Evolutionary conservation across 2,113 vertebrate genomes (phyloP).

Genomic region (Toxotes chatareus): DNA sequence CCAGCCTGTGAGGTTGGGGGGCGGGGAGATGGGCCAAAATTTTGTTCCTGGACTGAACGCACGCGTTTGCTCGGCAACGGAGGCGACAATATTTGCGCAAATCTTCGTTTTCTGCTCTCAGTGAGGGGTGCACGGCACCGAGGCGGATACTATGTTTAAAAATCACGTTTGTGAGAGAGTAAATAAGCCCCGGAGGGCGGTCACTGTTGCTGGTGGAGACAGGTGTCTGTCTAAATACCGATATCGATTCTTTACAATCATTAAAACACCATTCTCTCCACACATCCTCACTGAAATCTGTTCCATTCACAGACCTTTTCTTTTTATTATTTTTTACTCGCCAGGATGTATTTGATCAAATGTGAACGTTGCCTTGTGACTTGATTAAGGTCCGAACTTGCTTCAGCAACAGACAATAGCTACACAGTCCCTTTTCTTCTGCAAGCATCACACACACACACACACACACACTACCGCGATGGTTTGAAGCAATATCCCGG

Average conservation of each 20-base stretch:
- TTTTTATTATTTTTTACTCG: background rate
- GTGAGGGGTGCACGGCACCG: background rate
- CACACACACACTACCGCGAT: constrained; percentile 81
- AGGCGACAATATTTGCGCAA: constrained; percentile 30
- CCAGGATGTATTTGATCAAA: too few relatives aligned
- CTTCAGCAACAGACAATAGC: constrained; percentile 79
- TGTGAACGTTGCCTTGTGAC: background rate
- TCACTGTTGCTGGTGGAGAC: constrained; percentile 77
- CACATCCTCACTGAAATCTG: background rate
- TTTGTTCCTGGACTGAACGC: constrained; percentile 36
- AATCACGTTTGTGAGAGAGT: background rate
- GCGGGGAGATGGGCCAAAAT: constrained; percentile 50
- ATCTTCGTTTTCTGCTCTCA: background rate
- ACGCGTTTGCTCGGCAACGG: constrained; percentile 52
- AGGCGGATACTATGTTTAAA: rapidly evolving
- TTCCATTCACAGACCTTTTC: too few relatives aligned
- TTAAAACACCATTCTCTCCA: background rate
- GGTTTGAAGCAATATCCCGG: constrained; percentile 65
- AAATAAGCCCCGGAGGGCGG: constrained; percentile 36
- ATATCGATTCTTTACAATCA: constrained; percentile 19
- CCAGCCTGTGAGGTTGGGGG: constrained; percentile 64
- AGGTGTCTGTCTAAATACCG: constrained; percentile 72
- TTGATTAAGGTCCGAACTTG: constrained; percentile 71
- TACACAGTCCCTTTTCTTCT: constrained; percentile 44
- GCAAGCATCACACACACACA: background rate